Percentiles rank a stretch among this genome's conserved stretches.
Evolutionary conservation across 2,888 invertebrate species (phyloP).

Genomic region (Caenorhabditis sp.): DNA sequence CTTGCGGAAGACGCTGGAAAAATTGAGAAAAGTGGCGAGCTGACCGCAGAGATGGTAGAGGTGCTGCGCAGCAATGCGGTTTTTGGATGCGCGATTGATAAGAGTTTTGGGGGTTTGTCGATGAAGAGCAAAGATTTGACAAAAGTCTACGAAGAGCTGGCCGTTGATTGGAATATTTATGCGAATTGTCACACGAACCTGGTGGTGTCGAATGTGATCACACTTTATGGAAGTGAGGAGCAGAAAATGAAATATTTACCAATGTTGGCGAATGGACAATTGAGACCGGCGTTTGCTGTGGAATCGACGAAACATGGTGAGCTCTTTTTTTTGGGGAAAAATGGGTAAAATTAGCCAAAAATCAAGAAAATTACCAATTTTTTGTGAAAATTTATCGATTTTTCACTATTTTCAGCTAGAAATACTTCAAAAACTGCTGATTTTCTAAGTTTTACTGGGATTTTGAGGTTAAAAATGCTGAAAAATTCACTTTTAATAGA

Average conservation of each 20-base stretch:
- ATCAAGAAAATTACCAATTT: too few species aligned
- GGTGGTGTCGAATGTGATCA: constrained; percentile 47
- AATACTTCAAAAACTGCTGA: too few species aligned
- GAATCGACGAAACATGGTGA: neutral
- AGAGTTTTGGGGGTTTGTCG: constrained; percentile 63
- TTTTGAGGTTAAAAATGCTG: too few species aligned
- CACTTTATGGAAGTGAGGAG: constrained; percentile 42
- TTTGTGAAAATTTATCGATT: too few species aligned
- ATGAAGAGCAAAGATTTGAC: constrained; percentile 64
- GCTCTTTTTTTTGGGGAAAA: too few species aligned
- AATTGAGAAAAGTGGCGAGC: constrained; percentile 38
- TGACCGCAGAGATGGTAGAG: constrained; percentile 45
- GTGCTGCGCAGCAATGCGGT: constrained; percentile 54
- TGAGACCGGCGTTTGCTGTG: constrained; percentile 39
- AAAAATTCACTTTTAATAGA: too few species aligned
- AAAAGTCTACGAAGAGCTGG: constrained; percentile 60
- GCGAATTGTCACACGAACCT: constrained; percentile 39
- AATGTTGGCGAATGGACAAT: constrained; percentile 42
- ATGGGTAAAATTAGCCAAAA: too few species aligned
- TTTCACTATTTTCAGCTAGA: too few species aligned
- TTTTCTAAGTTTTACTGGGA: too few species aligned
- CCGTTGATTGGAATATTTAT: constrained; percentile 54
- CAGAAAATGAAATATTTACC: constrained; percentile 50
- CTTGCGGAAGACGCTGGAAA: constrained; percentile 30
- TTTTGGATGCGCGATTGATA: constrained; percentile 48